These are phyloP conservation scores for Scytalopus superciliaris DNA, from an alignment of 2,113 vertebrate species.

Conservation along the genomic window DNA sequence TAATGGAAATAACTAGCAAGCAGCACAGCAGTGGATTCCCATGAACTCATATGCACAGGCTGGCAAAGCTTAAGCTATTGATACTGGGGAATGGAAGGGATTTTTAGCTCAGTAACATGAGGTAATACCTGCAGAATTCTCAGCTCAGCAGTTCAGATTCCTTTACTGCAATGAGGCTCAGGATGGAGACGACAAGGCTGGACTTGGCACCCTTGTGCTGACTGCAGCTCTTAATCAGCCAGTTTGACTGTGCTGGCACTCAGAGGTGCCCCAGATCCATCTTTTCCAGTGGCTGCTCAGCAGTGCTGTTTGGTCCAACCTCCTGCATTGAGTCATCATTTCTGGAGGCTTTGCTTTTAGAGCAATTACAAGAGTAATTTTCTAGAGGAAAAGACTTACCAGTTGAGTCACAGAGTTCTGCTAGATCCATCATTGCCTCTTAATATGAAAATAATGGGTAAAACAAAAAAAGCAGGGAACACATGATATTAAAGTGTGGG, in stretches of 20 bases:
- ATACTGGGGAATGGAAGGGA: neutral
- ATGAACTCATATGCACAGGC: neutral
- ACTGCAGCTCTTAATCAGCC: neutral
- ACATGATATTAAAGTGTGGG: neutral
- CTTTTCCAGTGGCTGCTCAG: neutral
- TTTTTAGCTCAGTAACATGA: neutral
- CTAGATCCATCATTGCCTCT: neutral
- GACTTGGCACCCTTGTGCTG: neutral
- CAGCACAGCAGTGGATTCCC: neutral
- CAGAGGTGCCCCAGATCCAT: neutral
- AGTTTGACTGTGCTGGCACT: neutral
- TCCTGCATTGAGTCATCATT: neutral
- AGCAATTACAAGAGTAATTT: neutral
- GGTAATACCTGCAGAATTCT: neutral
- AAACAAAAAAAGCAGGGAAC: neutral
- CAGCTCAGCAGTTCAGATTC: neutral
- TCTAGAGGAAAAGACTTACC: neutral
- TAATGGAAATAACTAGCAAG: conserved; percentile 10
- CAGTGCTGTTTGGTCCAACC: neutral
- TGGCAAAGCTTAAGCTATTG: neutral
- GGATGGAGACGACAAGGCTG: neutral
- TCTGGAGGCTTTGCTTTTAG: neutral
- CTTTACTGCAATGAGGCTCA: neutral
- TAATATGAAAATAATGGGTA: neutral
- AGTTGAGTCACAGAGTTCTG: neutral